Evolutionary conservation across 2,113 vertebrate species (phyloP).

Genomic region (Haemorhous mexicanus): DNA sequence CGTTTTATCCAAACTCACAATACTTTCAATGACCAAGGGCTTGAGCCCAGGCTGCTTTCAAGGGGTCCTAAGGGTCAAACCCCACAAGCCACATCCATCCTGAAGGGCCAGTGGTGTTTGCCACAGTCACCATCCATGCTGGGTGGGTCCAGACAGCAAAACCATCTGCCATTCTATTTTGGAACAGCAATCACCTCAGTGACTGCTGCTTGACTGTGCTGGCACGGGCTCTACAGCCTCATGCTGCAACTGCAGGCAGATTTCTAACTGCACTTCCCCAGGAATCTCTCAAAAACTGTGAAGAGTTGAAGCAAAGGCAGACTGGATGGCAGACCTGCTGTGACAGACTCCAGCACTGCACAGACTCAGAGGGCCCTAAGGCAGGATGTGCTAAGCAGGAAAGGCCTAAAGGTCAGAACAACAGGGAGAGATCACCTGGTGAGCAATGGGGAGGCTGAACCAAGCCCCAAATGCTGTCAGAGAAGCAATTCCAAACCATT

Average conservation of each 20-base stretch:
- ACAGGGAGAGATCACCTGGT: neutral
- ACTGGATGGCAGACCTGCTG: neutral
- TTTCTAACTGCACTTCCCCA: neutral
- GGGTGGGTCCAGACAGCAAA: neutral
- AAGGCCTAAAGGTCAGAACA: neutral
- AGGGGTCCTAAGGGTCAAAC: neutral
- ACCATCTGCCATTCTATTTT: neutral
- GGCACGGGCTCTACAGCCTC: neutral
- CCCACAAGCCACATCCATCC: neutral
- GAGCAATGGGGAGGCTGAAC: neutral
- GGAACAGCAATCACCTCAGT: neutral
- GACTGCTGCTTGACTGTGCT: neutral
- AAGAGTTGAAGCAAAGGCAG: neutral
- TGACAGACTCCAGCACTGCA: neutral
- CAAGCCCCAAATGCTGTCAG: neutral
- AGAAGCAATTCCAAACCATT: neutral
- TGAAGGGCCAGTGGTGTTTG: neutral
- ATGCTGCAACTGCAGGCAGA: neutral
- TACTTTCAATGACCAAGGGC: neutral
- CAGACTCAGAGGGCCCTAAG: neutral
- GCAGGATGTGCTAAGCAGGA: neutral
- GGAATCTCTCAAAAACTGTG: neutral
- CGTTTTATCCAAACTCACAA: neutral
- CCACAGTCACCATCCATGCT: neutral
- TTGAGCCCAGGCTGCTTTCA: neutral